These are phyloP conservation scores for Trachymyrmex cornetzi DNA, from an alignment of 1,140 invertebrate species.

Conservation along the genomic window DNA sequence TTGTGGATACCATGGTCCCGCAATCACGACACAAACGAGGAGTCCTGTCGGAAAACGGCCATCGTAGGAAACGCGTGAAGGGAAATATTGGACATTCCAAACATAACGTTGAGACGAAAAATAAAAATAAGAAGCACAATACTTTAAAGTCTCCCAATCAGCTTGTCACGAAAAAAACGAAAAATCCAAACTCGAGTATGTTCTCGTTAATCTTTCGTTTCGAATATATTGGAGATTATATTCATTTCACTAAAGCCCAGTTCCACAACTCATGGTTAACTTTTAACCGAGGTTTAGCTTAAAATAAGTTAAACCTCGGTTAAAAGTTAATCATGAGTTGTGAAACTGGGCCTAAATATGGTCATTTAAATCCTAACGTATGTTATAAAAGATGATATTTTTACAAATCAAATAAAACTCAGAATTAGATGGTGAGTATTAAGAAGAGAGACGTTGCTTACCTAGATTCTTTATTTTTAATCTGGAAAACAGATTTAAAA, in stretches of 20 bases:
- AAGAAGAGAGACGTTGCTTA: background rate
- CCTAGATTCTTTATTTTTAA: background rate
- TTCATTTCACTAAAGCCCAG: background rate
- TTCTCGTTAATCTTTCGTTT: background rate
- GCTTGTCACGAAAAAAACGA: background rate
- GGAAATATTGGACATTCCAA: background rate
- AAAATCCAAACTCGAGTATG: background rate
- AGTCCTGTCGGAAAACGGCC: background rate
- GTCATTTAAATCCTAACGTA: background rate
- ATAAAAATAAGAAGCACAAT: slow-evolving; percentile 9
- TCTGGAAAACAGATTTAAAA: background rate
- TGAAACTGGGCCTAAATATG: background rate
- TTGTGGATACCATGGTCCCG: background rate
- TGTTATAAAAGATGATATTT: background rate
- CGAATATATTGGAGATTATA: background rate
- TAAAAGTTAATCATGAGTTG: too few relatives aligned
- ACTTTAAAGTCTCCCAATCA: background rate
- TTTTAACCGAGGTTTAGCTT: too few relatives aligned
- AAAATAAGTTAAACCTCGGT: too few relatives aligned
- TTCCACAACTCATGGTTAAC: too few relatives aligned
- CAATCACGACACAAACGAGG: background rate
- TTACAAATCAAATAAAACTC: background rate
- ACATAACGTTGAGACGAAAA: background rate
- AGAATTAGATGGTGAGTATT: background rate
- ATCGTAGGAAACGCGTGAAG: background rate